Conservation (phyloP, 2,113 vertebrate genomes). For the Gadus macrocephalus region DNA sequence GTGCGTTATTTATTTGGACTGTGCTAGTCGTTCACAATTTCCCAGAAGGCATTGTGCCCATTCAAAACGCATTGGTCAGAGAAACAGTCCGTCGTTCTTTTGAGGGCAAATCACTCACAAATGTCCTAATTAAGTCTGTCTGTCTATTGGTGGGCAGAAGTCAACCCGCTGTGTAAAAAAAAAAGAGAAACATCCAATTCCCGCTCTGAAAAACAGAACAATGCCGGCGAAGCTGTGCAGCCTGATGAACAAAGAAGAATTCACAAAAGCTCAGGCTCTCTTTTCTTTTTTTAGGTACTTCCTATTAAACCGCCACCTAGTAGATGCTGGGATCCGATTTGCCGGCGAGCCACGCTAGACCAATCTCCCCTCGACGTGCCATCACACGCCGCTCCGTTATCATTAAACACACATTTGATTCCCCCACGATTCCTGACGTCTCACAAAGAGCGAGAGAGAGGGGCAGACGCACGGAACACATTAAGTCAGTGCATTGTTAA, state of each 20-base stretch:
- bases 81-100: constrained; percentile 29
- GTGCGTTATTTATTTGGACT: not conserved
- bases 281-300: constrained; percentile 49
- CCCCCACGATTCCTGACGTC: constrained; percentile 51
- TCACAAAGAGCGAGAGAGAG: constrained; percentile 24
- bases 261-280: constrained; percentile 66
- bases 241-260: constrained; percentile 60
- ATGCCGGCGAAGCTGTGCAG: constrained; percentile 51
- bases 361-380: constrained; percentile 56
- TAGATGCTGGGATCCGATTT: constrained; percentile 66
- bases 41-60: not conserved
- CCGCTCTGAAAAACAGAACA: constrained; percentile 61
- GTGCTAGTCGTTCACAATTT: not conserved
- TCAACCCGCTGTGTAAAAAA: constrained; percentile 11
- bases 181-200: constrained; percentile 59
- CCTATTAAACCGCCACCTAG: constrained; percentile 67
- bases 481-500: constrained; percentile 61
- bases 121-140: constrained; percentile 64
- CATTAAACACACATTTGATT: constrained; percentile 70
- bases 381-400: constrained; percentile 58
- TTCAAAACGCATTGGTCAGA: not conserved
- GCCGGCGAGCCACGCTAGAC: constrained; percentile 44
- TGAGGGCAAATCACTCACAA: constrained; percentile 62
- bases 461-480: constrained; percentile 20
- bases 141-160: constrained; percentile 34